Percentiles rank a stretch among this genome's conserved stretches.
Evolutionary conservation across 2,888 invertebrate species (phyloP).

Genomic region (Phyllotreta cruciferae): DNA sequence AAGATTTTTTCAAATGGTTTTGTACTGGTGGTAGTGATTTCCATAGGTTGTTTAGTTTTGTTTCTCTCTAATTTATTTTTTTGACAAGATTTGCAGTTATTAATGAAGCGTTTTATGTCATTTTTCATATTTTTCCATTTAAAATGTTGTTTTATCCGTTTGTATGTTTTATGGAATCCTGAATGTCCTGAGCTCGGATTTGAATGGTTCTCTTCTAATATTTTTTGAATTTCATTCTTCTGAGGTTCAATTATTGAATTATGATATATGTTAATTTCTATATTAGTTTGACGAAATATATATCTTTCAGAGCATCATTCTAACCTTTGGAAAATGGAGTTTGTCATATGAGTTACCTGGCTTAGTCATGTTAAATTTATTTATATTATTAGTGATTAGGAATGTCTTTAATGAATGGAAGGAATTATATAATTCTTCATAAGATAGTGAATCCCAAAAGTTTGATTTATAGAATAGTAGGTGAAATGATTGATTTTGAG

Average conservation of each 20-base stretch:
- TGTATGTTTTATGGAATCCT: too few relatives aligned
- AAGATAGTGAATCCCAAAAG: constrained; percentile 2
- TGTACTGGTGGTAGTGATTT: constrained; percentile 48
- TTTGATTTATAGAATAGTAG: constrained; percentile 4
- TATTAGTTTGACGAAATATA: not conserved
- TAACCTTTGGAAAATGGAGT: constrained; percentile 4
- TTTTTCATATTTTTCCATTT: constrained; percentile 39
- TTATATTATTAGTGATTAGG: constrained; percentile 1
- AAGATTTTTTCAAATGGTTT: constrained; percentile 48
- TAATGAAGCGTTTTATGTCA: constrained; percentile 37
- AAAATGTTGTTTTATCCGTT: constrained; percentile 40
- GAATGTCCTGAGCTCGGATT: too few relatives aligned
- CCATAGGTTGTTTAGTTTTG: constrained; percentile 50
- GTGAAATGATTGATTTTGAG: not conserved
- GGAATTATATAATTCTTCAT: constrained; percentile 7
- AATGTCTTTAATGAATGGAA: not conserved
- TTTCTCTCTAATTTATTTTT: constrained; percentile 41
- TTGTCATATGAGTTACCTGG: constrained; percentile 10
- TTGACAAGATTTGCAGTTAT: constrained; percentile 42
- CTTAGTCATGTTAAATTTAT: constrained; percentile 1
- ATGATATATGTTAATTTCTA: not conserved
- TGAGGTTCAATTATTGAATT: too few relatives aligned
- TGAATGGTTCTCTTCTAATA: too few relatives aligned
- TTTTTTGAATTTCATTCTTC: too few relatives aligned
- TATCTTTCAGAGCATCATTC: too few relatives aligned